phyloP scores from a whole-genome alignment of 2,797 vertebrate species.

The Mormyrops attenuatus region DNA sequence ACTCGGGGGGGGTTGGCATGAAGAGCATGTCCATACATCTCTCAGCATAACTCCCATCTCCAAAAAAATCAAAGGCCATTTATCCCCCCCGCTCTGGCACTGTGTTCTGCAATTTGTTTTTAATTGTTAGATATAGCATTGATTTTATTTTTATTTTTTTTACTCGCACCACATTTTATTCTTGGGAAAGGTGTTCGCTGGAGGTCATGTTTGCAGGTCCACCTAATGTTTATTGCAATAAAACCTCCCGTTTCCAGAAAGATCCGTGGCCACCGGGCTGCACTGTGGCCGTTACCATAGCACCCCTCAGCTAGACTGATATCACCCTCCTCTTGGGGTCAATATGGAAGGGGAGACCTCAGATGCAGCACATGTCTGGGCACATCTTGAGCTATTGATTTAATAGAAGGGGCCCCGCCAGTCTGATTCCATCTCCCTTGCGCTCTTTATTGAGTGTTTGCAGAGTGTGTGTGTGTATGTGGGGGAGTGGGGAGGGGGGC shows the following conservation, averaged over 20 bases:
- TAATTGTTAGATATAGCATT: not conserved
- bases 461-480: not conserved
- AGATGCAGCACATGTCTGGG: conserved; percentile 24
- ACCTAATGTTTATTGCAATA: conserved; percentile 21
- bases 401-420: conserved; percentile 9
- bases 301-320: conserved; percentile 23
- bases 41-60: not conserved
- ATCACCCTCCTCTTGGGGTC: conserved; percentile 26
- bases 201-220: not conserved
- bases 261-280: not conserved
- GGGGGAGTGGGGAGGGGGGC: not conserved
- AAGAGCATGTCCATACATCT: not conserved
- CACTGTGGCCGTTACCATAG: conserved; percentile 1
- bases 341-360: conserved; percentile 20
- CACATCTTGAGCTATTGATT: conserved; percentile 37
- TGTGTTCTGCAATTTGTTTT: not conserved
- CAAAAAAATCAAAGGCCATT: conserved; percentile 12
- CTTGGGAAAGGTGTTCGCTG: too few species aligned
- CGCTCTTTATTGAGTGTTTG: not conserved
- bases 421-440: not conserved
- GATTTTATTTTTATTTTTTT: not conserved
- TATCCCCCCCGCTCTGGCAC: not conserved
- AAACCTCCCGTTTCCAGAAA: conserved; percentile 19
- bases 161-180: not conserved
- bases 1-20: not conserved